Base-by-base conservation (phyloP, 2,113 vertebrate species). In the human (Homo sapiens) region DNA sequence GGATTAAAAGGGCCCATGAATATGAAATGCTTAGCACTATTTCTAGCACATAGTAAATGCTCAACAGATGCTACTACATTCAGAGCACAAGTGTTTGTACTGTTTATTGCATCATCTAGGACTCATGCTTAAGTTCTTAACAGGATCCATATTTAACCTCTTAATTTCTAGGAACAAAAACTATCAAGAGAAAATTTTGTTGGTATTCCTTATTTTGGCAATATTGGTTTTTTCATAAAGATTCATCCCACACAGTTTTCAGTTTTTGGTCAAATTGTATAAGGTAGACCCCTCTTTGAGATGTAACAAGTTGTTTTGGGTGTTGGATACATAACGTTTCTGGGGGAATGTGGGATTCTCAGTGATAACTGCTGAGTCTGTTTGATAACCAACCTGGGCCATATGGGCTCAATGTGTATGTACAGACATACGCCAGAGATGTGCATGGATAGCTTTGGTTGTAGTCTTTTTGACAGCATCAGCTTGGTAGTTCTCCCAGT, bases 401-500 rank as follows among this genome's bases (percentile, higher is more conserved):
- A n/a, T 5, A 8, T 27, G 6, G 40, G 25, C 78, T 5, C 20
- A 23, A 2, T 2, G 8, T 22, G 22, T 5, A 27, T 2, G 43
- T 1, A 55, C 27, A 64, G 4, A 11, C 6, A 11, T 8, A 18
- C 0, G 8, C 68, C 80, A 48, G 0, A 50, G 43, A 55, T 32
- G 18, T 2, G 10, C 5, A 0, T 4, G 35, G 43, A 17, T 17
- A 43, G 7, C 16, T 72, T 64, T 8, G 2, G 3, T 1, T 64
- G 16, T 0, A 2, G 5, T 68, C 20, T 40, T 96, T 73, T 45
- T 17, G 20, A 52, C 23, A 27, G 5, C 45, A 35, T 43, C 18
- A 23, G 3, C 27, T 75, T 40, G 13, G 12, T 30, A 45, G n/a
- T 1, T 75, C 8, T 30, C 40, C 6, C 3, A 5, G 17, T 61